Evolutionary conservation across 2,888 invertebrate species (phyloP).

Genomic region (Thymelicus lineola): DNA sequence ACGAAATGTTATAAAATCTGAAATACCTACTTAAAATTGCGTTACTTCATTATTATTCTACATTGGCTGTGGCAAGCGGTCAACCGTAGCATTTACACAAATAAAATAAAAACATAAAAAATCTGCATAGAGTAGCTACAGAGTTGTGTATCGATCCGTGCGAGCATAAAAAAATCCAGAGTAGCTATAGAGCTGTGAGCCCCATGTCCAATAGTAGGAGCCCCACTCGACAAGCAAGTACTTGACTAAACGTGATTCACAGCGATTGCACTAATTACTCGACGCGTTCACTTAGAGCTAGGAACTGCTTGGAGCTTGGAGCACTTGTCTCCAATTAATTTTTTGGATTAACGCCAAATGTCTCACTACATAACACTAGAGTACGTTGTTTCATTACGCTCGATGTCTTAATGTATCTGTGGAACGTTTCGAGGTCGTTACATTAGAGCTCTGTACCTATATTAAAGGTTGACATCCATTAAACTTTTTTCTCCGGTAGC

Average conservation of each 20-base stretch:
- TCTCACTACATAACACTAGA: constrained; percentile 15
- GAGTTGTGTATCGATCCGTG: no score
- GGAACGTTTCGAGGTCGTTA: background rate
- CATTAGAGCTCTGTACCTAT: background rate
- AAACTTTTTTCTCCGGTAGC: no score
- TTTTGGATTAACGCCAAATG: constrained; percentile 76
- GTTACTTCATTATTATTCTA: no score
- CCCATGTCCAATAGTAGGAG: constrained; percentile 1
- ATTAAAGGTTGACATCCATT: background rate
- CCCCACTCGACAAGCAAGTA: constrained; percentile 12
- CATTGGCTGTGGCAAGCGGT: no score
- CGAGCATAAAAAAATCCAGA: no score
- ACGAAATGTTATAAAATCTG: no score
- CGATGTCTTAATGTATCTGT: background rate
- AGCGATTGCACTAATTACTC: constrained; percentile 74
- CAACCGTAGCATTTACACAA: no score
- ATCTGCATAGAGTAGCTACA: no score
- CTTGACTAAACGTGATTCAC: constrained; percentile 64
- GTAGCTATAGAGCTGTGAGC: no score
- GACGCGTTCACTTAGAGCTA: constrained; percentile 46
- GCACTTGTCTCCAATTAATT: constrained; percentile 73
- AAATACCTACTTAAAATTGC: no score
- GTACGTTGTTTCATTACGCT: constrained; percentile 6
- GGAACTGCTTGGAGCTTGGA: constrained; percentile 38
- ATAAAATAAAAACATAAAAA: no score